Conservation (phyloP, 2,797 vertebrate genomes). For the Epinephelus awoara region DNA sequence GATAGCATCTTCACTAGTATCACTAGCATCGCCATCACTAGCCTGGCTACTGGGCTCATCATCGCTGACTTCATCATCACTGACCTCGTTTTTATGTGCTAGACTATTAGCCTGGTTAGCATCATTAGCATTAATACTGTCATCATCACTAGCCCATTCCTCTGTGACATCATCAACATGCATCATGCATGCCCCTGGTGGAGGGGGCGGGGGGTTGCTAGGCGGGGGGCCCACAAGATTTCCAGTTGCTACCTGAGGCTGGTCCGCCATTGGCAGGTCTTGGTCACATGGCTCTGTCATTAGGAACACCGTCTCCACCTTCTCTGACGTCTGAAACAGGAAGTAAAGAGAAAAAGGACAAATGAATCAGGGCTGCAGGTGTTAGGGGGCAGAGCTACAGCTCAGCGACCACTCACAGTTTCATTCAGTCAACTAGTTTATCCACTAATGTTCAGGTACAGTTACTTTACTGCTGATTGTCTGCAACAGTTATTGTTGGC, state of each 20-base stretch:
- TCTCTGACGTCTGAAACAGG: conserved; percentile 87
- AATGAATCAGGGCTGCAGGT: too few relatives aligned
- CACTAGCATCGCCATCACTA: conserved; percentile 50
- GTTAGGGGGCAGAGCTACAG: too few relatives aligned
- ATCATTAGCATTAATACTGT: conserved; percentile 55
- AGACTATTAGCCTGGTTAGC: conserved; percentile 43
- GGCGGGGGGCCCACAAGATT: conserved; percentile 52
- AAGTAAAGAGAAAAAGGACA: conserved; percentile 21
- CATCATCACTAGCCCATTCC: conserved; percentile 41
- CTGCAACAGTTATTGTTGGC: too few relatives aligned
- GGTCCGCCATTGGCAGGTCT: conserved; percentile 46
- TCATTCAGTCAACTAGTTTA: too few relatives aligned
- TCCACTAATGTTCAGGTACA: too few relatives aligned
- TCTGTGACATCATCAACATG: conserved; percentile 58
- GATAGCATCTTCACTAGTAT: conserved; percentile 71
- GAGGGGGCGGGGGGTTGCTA: conserved; percentile 40
- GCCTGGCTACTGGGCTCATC: conserved; percentile 66
- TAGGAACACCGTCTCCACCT: conserved; percentile 72
- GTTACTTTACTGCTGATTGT: too few relatives aligned
- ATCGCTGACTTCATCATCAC: conserved; percentile 72
- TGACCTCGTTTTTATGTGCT: conserved; percentile 5
- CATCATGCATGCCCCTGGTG: conserved; percentile 23
- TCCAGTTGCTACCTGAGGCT: conserved; percentile 79
- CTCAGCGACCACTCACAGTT: too few relatives aligned
- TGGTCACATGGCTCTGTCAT: conserved; percentile 60